Percentiles rank a stretch among this genome's conserved stretches.
Evolutionary conservation across 2,888 invertebrate genomes (phyloP).

Genomic region (Pseudanteris insignis): DNA sequence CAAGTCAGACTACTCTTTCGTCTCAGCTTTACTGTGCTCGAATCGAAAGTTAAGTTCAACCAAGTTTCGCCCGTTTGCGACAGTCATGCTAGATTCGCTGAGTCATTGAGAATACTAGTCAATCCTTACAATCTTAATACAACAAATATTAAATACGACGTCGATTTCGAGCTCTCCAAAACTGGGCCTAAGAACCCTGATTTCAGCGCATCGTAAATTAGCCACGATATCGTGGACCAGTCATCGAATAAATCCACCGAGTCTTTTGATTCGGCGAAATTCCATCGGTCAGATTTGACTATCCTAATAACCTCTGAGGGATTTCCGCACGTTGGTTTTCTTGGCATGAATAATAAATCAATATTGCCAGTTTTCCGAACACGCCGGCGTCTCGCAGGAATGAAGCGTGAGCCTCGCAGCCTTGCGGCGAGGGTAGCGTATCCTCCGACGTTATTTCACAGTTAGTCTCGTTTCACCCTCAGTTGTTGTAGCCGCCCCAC

Average conservation of each 20-base stretch:
- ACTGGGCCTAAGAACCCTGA: too few relatives aligned
- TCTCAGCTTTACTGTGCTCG: too few relatives aligned
- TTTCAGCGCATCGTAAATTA: neutral
- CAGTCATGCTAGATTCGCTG: too few relatives aligned
- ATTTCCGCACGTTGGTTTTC: constrained; percentile 7
- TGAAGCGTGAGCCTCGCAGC: constrained; percentile 60
- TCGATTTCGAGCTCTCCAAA: too few relatives aligned
- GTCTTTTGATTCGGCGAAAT: neutral
- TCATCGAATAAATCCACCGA: too few relatives aligned
- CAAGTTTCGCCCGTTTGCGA: too few relatives aligned
- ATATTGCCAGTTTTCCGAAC: constrained; percentile 56
- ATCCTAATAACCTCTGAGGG: constrained; percentile 59
- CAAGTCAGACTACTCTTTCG: too few relatives aligned
- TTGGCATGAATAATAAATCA: constrained; percentile 66
- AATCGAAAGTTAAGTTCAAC: too few relatives aligned
- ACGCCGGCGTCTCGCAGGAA: constrained; percentile 50
- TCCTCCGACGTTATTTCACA: constrained; percentile 65
- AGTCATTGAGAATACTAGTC: too few relatives aligned
- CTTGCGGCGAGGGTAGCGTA: constrained; percentile 48
- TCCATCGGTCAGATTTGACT: constrained; percentile 39
- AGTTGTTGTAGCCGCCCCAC: too few relatives aligned
- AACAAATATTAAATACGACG: too few relatives aligned
- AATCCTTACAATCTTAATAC: too few relatives aligned
- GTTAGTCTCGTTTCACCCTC: constrained; percentile 59
- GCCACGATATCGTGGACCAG: constrained; percentile 3